Base-by-base conservation (phyloP, 2,113 vertebrate genomes). In the Myrmecobius fasciatus region DNA sequence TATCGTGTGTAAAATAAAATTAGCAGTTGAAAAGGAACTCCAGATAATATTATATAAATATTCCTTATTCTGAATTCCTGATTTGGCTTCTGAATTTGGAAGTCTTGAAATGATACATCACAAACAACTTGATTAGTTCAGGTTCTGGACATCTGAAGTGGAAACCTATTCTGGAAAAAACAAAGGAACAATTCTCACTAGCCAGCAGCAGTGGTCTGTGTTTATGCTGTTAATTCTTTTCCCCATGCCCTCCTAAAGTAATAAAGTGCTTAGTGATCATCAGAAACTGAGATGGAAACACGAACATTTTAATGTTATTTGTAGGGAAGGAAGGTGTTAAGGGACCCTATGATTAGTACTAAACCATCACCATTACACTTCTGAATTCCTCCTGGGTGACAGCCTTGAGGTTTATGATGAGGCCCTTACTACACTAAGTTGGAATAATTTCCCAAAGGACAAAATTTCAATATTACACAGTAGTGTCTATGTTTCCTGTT, bases 291-390 rank as follows among this genome's bases (percentile, higher is more conserved):
- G 8, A 24, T n/a, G 43, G 3, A 31, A 31, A 25, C 2, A 0
- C 3, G 47, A 2, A n/a, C 53, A 7, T 12, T 43, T 31, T 24
- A 0, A 0, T 0, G 10, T 46, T 53, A 51, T 5, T 49, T 20
- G 0, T 17, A 47, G n/a, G 53, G 89, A 46, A 90, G 49, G 53
- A 28, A 0, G 10, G 9, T 11, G 0, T 0, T 25, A 43, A 22
- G 28, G 10, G 3, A 52, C 51, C 17, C 12, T 11, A 1, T 22
- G 8, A 11, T 12, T 28, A 52, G 26, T 46, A 43, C 36, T 43
- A 43, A 43, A 20, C 6, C 36, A 83, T 83, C 20, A 22, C 67
- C 14, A 43, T 43, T 43, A 83, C 20, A 83, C 17, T 75, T 14
- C 60, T 43, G 6, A 43, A 83, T n/a, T 43, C 67, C 36, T 83